Base-by-base conservation (phyloP, 1,140 invertebrate genomes). In the Pteromalus puparum region DNA sequence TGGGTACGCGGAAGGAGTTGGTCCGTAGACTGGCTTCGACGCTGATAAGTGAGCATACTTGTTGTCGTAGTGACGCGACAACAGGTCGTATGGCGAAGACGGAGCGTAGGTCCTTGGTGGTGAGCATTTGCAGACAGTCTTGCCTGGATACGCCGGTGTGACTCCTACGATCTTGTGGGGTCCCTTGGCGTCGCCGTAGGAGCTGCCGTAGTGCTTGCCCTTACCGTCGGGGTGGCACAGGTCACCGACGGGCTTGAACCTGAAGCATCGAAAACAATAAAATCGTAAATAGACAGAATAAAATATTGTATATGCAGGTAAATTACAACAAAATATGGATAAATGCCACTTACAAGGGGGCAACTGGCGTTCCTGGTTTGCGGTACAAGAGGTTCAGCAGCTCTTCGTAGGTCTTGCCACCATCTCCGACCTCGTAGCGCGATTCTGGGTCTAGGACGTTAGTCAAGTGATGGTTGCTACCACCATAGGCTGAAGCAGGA, bases 61-160 rank as follows among this genome's bases (percentile, higher is more conserved):
- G 24, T 68, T 10, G 7, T 2, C 1, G 13, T 26, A 18, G n/a
- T 26, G 67, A 2, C 26, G 67, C 7, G 26, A 68, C 4, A 21
- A 67, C n/a, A 68, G 2, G 67, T 1, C 53, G 53, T 61, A 61
- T n/a, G 15, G 18, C 4, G 6, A 15, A 61, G 53, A 18, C 7
- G 53, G 53, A 61, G 53, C 6, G 21, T 61, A 61, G 21, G 4
- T 21, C 15, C 18, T n/a, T 7, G 48, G 13, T 10, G 38, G 38
- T 28, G 1, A 26, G 74, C 18, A 53, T 18, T 1, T 72, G n/a
- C 87, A 88, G 21, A 67, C 42, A 12, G 70, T n/a, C 77, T 88
- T 88, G 0, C 84, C 88, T 24, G 88, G 88, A 75, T 86, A 74
- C 3, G 88, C 88, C 5, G 88, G 88, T 2, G 72, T 87, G 3